Conservation (phyloP, 2,888 invertebrate genomes). For the Leptinotarsa peninsularis region DNA sequence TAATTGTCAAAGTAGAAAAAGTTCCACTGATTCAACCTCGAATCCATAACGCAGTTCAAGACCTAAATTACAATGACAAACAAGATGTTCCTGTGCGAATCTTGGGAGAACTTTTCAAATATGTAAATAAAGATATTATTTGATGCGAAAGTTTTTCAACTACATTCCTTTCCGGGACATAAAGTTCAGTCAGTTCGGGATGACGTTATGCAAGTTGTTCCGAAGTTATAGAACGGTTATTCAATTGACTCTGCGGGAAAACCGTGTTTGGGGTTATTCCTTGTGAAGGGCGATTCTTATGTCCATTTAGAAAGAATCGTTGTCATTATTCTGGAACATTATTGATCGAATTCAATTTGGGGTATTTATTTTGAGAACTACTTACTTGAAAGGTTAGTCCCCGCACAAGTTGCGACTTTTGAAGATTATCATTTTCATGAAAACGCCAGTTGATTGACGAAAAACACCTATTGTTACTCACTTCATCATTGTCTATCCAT, state of each 20-base stretch:
- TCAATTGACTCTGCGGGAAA: slow-evolving; percentile 28
- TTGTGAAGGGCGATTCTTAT: neutral
- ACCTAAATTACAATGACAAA: neutral
- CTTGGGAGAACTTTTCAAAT: neutral
- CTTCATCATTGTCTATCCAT: no score
- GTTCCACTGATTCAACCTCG: no score
- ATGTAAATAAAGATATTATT: slow-evolving; percentile 36
- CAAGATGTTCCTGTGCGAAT: slow-evolving; percentile 4
- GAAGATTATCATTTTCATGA: no score
- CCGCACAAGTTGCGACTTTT: no score
- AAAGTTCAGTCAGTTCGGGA: slow-evolving; percentile 34
- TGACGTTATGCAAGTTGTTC: slow-evolving; percentile 35
- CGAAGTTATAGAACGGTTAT: slow-evolving; percentile 30
- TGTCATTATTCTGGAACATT: no score
- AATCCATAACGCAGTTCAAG: neutral
- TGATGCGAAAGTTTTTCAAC: slow-evolving; percentile 26
- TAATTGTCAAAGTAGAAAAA: no score
- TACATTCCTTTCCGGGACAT: slow-evolving; percentile 28
- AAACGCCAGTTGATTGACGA: no score
- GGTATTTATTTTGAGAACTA: no score
- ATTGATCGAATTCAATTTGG: no score
- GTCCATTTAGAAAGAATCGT: neutral
- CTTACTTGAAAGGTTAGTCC: no score
- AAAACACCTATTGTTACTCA: no score
- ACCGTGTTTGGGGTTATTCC: slow-evolving; percentile 7